Evolutionary conservation across 2,888 invertebrate genomes (phyloP).

Genomic region (Agrilus biguttatus): DNA sequence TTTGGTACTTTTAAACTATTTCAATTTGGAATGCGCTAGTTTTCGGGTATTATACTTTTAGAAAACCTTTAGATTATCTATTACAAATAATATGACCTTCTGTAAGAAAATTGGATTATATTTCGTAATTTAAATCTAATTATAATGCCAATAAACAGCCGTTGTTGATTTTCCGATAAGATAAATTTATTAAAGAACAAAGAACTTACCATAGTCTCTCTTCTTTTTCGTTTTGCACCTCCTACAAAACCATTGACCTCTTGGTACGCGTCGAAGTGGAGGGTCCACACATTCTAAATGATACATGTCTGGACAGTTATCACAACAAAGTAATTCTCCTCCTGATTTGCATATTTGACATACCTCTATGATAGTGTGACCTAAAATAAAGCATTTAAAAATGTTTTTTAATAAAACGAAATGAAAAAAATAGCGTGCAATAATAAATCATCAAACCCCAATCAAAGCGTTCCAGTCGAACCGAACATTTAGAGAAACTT

Average conservation of each 20-base stretch:
- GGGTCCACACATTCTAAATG: constrained; percentile 62
- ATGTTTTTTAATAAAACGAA: constrained; percentile 2
- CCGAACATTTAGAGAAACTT: too few species aligned
- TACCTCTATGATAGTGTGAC: constrained; percentile 19
- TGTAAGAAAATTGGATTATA: too few species aligned
- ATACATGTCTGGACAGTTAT: constrained; percentile 44
- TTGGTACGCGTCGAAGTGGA: constrained; percentile 43
- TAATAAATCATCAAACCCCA: too few species aligned
- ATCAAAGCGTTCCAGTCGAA: too few species aligned
- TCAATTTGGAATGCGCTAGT: too few species aligned
- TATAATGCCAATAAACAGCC: neutral
- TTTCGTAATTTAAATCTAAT: constrained; percentile 1
- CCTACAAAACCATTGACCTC: constrained; percentile 47
- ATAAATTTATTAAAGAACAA: neutral
- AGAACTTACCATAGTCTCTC: constrained; percentile 14
- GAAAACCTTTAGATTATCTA: too few species aligned
- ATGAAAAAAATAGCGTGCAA: neutral
- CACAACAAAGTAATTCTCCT: constrained; percentile 51
- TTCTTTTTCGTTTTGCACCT: constrained; percentile 36
- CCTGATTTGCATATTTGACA: constrained; percentile 52
- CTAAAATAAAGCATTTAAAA: too few species aligned
- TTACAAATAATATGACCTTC: too few species aligned
- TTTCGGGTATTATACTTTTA: too few species aligned
- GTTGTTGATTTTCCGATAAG: neutral
- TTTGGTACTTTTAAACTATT: too few species aligned